Percentiles rank a stretch among this genome's conserved stretches.
Evolutionary conservation across 1,140 invertebrate species (phyloP).

Genomic region (Spodoptera litura): DNA sequence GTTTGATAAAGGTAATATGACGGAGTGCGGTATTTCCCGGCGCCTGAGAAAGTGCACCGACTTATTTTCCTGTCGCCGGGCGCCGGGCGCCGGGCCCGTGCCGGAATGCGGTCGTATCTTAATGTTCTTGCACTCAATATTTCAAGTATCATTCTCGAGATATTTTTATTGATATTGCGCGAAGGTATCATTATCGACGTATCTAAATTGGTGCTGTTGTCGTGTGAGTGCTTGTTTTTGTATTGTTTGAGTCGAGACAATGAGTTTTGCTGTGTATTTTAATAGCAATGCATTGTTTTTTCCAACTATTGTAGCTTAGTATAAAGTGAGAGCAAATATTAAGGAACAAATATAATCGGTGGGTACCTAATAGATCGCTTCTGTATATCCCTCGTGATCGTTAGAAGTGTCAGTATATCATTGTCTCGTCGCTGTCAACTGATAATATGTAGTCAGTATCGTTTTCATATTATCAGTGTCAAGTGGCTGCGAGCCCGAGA

Average conservation of each 20-base stretch:
- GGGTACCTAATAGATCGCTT: too few species aligned
- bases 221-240: too few species aligned
- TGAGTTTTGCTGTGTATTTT: too few species aligned
- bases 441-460: background rate
- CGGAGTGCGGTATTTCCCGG: slow-evolving; percentile 19
- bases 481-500: background rate
- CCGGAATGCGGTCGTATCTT: slow-evolving; percentile 14
- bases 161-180: slow-evolving; percentile 1
- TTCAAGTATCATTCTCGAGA: background rate
- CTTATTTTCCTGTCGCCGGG: slow-evolving; percentile 3
- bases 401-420: background rate
- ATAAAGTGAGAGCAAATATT: too few species aligned
- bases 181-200: background rate
- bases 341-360: too few species aligned
- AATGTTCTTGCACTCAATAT: slow-evolving; percentile 3
- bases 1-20: background rate
- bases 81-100: background rate
- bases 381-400: background rate
- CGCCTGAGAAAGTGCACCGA: slow-evolving; percentile 21
- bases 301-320: too few species aligned
- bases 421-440: background rate
- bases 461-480: background rate
- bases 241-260: too few species aligned
- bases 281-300: too few species aligned
- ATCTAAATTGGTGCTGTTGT: too few species aligned